A percentile compares a stretch with the other conserved stretches of the same genome.
These are phyloP conservation scores for Anomalospiza imberbis DNA, from an alignment of 2,797 vertebrate species.

Conservation along the genomic window DNA sequence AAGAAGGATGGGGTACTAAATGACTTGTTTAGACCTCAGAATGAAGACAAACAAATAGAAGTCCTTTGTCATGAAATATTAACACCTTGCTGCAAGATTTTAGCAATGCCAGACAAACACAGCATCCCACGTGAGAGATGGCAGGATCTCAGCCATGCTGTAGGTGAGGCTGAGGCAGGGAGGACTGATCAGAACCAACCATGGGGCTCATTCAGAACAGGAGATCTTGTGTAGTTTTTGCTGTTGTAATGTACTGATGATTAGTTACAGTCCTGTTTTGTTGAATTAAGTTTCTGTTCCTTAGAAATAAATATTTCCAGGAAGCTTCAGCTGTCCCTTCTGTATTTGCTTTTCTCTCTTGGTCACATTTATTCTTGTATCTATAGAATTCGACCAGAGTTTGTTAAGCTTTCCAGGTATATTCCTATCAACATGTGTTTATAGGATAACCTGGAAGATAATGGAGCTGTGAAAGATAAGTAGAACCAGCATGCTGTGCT, in stretches of 20 bases:
- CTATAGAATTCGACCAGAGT: neutral
- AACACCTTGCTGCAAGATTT: neutral
- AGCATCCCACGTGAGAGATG: neutral
- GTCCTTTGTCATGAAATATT: neutral
- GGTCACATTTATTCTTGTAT: neutral
- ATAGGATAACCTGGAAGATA: neutral
- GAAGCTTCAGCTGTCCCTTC: neutral
- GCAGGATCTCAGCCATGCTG: neutral
- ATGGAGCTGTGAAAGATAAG: neutral
- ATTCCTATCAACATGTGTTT: neutral
- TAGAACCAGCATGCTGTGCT: neutral
- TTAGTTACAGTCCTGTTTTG: neutral
- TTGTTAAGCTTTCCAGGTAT: neutral
- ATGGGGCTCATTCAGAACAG: neutral
- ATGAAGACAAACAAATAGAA: neutral
- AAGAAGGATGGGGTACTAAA: neutral
- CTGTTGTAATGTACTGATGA: neutral
- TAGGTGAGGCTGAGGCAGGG: neutral
- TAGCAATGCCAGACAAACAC: accelerated
- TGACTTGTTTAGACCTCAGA: neutral
- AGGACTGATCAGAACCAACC: neutral
- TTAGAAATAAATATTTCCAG: neutral
- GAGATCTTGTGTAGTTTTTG: neutral
- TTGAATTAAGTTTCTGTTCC: neutral
- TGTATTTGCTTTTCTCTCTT: neutral